Evolutionary conservation across 2,797 vertebrate species (phyloP), one percentile per base, ranked within the genome.

Genomic region (Loris lydekkerianus): DNA sequence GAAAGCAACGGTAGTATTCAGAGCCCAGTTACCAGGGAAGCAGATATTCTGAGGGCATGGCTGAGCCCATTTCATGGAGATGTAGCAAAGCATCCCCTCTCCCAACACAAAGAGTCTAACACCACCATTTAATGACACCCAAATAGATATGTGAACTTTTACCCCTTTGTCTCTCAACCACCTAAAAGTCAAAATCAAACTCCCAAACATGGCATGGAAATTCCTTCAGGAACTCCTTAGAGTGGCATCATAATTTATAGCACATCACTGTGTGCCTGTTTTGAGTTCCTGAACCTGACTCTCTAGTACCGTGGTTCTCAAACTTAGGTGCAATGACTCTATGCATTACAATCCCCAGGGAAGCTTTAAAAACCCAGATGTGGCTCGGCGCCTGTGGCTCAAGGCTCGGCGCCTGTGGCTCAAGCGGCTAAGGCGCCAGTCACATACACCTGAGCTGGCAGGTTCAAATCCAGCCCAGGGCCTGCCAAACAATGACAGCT

Each of bases 101-200:
- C 37, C 20, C 25, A 92, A 40, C 25, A 56, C 18, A 63, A 63
- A 25, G 1, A 14, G 3, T n/a, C 46, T 70, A 65, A 61, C 10
- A 76, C 43, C 23, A 40, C 17, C 9, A 60, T 58, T n/a, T 84
- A 69, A 60, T 60, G 61, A 77, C 60, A 81, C 20, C 11, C 69
- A 92, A 73, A 63, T 1, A 84, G 81, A 95, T 84, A 80, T 37
- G 34, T 20, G 72, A 70, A 10, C 27, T 80, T 27, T 8, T 77
- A 40, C 9, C 31, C 27, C 56, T 58, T 40, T 87, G n/a, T 60
- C 77, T 86, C 29, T 80, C 60, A 29, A 92, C 67, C n/a, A 89
- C 40, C 61, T 90, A 10, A 89, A 94, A 63, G 56, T 63, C 31
- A 69, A 89, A 90, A 70, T 43, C 58, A 73, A 83, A 89, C 27